Evolutionary conservation across 2,797 vertebrate species (phyloP).

Genomic region (Karalla daura): DNA sequence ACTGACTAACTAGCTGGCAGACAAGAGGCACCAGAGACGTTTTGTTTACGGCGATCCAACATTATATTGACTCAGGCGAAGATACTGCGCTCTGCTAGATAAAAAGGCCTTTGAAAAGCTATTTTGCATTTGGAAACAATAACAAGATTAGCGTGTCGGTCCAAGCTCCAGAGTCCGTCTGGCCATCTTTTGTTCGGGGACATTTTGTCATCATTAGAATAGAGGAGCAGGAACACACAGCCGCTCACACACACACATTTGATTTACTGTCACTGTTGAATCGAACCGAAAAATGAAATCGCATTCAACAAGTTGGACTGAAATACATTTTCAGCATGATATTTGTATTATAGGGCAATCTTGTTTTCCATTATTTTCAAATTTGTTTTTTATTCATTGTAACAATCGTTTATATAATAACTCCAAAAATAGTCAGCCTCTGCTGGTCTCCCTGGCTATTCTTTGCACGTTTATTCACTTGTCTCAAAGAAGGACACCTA

Average conservation of each 20-base stretch:
- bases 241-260: not conserved
- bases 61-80: conserved; percentile 56
- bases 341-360: not conserved
- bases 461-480: conserved; percentile 47
- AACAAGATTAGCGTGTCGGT: conserved; percentile 56
- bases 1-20: conserved; percentile 57
- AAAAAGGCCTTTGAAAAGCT: conserved; percentile 55
- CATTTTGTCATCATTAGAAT: conserved; percentile 24
- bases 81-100: conserved; percentile 46
- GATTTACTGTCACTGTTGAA: not conserved
- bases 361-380: not conserved
- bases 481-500: conserved; percentile 25
- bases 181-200: conserved; percentile 46
- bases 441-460: not conserved
- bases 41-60: conserved; percentile 57
- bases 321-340: not conserved
- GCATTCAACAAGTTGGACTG: not conserved
- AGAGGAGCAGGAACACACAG: not conserved
- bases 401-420: not conserved
- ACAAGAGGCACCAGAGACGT: conserved; percentile 32
- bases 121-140: conserved; percentile 59
- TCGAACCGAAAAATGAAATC: too few species aligned
- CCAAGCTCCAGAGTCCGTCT: conserved; percentile 39
- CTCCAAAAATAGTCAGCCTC: not conserved
- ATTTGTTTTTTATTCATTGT: not conserved